These are phyloP conservation scores for Donacobius atricapilla DNA, from an alignment of 2,113 vertebrate genomes.

Conservation along the genomic window DNA sequence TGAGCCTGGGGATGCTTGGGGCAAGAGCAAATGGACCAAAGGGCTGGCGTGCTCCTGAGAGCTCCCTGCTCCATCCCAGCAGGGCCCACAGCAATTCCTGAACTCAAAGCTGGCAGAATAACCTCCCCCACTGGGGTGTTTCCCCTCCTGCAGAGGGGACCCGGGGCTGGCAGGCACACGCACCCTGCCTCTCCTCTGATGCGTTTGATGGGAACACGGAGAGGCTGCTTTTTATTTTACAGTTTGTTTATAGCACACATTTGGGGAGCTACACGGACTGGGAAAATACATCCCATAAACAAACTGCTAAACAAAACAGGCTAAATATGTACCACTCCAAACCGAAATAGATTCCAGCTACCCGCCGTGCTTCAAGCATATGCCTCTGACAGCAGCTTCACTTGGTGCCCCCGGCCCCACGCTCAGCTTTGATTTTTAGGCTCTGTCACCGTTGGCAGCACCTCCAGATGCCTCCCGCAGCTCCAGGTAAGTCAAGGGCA, in stretches of 20 bases:
- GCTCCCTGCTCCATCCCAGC: neutral
- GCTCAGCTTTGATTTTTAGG: neutral
- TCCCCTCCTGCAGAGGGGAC: neutral
- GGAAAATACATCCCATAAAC: slow-evolving; percentile 52
- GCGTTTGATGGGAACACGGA: neutral
- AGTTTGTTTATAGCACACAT: slow-evolving; percentile 30
- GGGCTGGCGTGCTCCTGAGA: neutral
- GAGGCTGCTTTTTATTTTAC: slow-evolving; percentile 14
- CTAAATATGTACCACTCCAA: slow-evolving; percentile 22
- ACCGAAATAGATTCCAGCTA: slow-evolving; percentile 22
- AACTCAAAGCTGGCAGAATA: neutral
- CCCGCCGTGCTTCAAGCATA: neutral
- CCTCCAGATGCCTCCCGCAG: neutral
- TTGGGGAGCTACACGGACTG: slow-evolving; percentile 29
- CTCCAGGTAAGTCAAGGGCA: neutral
- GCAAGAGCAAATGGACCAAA: neutral
- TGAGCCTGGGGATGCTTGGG: neutral
- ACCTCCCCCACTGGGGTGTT: neutral
- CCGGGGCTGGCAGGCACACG: neutral
- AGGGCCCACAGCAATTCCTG: neutral
- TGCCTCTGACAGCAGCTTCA: neutral
- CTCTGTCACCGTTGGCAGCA: neutral
- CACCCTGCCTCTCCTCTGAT: neutral
- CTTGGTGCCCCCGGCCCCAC: neutral
- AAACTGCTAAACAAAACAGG: slow-evolving; percentile 48